These are phyloP conservation scores for Lasioglossum pauxillum DNA, from an alignment of 2,888 invertebrate genomes.

Conservation along the genomic window DNA sequence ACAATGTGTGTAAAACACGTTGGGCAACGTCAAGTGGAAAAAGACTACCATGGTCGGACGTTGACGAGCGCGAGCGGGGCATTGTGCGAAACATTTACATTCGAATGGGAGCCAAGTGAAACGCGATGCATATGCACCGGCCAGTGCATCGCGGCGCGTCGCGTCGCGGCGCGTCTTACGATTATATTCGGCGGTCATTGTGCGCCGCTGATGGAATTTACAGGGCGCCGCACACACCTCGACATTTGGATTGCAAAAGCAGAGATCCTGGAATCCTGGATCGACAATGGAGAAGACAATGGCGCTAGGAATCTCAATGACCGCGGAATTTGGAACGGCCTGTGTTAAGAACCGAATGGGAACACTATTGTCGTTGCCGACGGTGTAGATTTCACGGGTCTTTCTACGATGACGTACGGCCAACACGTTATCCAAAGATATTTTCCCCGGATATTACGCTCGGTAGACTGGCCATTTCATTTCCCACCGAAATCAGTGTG, in stretches of 20 bases:
- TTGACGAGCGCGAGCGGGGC: background rate
- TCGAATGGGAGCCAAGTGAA: constrained; percentile 40
- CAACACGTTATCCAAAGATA: background rate
- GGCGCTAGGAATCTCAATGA: background rate
- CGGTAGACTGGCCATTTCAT: background rate
- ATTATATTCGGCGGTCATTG: constrained; percentile 9
- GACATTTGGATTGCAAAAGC: constrained; percentile 13
- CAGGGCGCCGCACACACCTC: background rate
- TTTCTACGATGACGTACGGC: background rate
- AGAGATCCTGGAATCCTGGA: background rate
- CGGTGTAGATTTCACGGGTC: background rate
- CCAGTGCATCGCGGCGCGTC: background rate
- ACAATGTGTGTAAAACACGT: background rate
- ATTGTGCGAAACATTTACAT: constrained; percentile 49
- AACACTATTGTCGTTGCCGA: background rate
- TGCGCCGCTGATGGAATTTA: constrained; percentile 11
- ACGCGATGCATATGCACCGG: constrained; percentile 54
- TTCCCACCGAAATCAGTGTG: background rate
- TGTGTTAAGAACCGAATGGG: background rate
- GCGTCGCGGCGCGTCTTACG: constrained; percentile 18
- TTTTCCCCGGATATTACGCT: background rate
- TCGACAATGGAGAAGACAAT: constrained; percentile 8
- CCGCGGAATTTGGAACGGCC: background rate
- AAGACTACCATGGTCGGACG: background rate
- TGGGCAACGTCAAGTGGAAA: background rate